Conservation (phyloP, 2,797 vertebrate species). For the Pitangus sulphuratus region DNA sequence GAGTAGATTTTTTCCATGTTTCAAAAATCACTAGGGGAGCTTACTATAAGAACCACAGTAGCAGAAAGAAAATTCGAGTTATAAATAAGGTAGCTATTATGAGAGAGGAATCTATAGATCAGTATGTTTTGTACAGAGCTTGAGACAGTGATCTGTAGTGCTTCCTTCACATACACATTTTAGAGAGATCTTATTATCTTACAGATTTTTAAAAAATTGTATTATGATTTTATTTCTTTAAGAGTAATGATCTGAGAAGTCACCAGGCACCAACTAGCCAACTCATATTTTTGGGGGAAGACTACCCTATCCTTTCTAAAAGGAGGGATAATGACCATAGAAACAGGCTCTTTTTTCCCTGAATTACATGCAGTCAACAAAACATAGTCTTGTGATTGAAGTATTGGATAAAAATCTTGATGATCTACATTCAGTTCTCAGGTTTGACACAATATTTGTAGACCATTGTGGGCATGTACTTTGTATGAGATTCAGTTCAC, state of each 20-base stretch:
- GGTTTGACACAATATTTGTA: background rate
- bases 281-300: background rate
- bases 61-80: slow-evolving; percentile 10
- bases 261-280: background rate
- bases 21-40: slow-evolving; percentile 4
- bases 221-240: background rate
- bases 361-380: background rate
- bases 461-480: background rate
- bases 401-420: background rate
- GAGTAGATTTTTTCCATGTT: background rate
- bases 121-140: background rate
- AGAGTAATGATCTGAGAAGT: background rate
- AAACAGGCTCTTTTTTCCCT: background rate
- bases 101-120: background rate
- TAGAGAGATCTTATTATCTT: background rate
- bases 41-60: background rate
- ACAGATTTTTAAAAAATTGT: background rate
- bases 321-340: background rate
- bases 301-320: background rate
- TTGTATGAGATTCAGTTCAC: background rate
- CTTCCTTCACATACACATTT: background rate
- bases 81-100: background rate
- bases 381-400: background rate
- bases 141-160: background rate
- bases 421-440: background rate